Evolutionary conservation across 2,113 vertebrate genomes (phyloP).

Genomic region (Coreoperca whiteheadi): DNA sequence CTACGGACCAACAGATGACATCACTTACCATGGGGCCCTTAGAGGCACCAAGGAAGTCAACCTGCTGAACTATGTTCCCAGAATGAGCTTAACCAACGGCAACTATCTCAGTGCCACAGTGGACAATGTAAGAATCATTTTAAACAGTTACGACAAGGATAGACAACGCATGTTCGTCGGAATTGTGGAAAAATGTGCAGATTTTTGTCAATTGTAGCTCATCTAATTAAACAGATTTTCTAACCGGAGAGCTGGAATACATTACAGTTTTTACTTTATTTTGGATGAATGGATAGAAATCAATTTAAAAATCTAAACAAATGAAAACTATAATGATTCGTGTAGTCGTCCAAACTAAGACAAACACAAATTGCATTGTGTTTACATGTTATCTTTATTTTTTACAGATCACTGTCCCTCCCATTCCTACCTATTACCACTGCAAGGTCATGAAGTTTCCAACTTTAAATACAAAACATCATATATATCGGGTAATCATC

Average conservation of each 20-base stretch:
- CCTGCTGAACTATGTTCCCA: conserved; percentile 73
- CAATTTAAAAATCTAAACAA: background rate
- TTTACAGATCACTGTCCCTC: conserved; percentile 83
- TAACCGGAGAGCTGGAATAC: background rate
- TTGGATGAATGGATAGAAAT: background rate
- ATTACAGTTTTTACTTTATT: background rate
- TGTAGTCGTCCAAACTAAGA: background rate
- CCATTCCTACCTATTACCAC: conserved; percentile 84
- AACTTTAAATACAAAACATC: conserved; percentile 80
- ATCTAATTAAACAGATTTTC: background rate
- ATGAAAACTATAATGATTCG: too few species aligned
- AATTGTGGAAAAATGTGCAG: background rate
- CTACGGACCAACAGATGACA: conserved; percentile 73
- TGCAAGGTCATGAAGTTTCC: conserved; percentile 85
- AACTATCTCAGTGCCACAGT: conserved; percentile 61
- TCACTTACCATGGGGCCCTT: conserved; percentile 49
- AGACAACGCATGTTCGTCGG: background rate
- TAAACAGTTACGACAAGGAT: background rate
- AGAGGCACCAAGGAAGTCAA: conserved; percentile 80
- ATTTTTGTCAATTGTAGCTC: background rate
- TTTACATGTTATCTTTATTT: background rate
- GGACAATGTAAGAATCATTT: conserved; percentile 67
- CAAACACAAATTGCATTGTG: background rate
- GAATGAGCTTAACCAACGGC: background rate
- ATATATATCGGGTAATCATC: conserved; percentile 84